A percentile compares a stretch with the other conserved stretches of the same genome.
Conservation (phyloP, 2,113 vertebrate species). For the Forbesichthys papilliferus region DNA sequence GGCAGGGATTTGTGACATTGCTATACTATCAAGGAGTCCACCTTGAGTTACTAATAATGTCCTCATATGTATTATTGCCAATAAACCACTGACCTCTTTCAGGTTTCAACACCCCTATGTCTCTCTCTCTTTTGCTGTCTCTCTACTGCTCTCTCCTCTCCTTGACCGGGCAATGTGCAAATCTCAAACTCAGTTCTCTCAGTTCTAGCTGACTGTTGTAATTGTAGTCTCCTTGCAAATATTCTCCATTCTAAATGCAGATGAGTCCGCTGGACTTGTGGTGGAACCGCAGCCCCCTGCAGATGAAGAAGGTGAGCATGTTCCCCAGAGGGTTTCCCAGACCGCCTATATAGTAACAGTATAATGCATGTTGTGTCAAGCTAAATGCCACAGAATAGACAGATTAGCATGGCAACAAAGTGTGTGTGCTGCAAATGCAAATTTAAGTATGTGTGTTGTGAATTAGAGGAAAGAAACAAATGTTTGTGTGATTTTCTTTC, state of each 20-base stretch:
- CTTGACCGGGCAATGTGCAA: conserved; percentile 83
- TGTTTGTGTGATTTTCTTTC: conserved; percentile 42
- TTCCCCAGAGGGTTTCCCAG: background rate
- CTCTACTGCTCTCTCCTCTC: background rate
- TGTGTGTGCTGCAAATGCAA: conserved; percentile 52
- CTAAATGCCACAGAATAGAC: background rate
- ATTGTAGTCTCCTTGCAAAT: conserved; percentile 99
- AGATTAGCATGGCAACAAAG: background rate
- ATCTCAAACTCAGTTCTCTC: conserved; percentile 68
- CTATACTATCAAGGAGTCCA: too few species aligned
- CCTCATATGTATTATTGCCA: too few species aligned
- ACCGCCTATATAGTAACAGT: background rate
- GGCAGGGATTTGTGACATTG: too few species aligned
- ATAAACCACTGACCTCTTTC: too few species aligned
- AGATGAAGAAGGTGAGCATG: conserved; percentile 91
- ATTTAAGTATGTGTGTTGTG: conserved; percentile 34
- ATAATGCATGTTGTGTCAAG: background rate
- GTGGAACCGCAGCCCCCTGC: conserved; percentile 86
- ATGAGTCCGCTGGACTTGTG: conserved; percentile 85
- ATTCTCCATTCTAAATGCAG: conserved; percentile 99
- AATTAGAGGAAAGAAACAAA: conserved; percentile 42
- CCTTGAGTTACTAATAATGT: too few species aligned
- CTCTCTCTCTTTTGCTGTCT: conserved; percentile 22
- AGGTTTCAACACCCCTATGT: background rate
- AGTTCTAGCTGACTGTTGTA: conserved; percentile 87